Conservation (phyloP, 2,113 vertebrate genomes). For the Oryzias melastigma region DNA sequence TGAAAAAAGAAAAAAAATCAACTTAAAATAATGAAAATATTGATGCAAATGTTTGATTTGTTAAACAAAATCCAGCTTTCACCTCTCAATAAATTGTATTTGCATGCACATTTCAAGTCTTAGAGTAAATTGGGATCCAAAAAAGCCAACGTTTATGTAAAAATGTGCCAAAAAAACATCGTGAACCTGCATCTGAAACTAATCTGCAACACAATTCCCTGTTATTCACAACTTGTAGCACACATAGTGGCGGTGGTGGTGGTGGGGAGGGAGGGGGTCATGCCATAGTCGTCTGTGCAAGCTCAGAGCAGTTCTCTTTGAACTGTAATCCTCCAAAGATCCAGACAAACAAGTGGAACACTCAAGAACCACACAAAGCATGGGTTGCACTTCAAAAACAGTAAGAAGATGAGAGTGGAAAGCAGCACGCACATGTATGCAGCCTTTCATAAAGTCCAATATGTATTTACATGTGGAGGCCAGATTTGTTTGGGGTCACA, state of each 20-base stretch:
- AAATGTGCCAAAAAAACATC: neutral
- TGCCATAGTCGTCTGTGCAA: conserved; percentile 23
- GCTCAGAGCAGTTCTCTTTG: conserved; percentile 18
- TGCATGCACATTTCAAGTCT: too few relatives aligned
- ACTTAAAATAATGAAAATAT: too few relatives aligned
- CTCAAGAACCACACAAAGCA: conserved; percentile 49
- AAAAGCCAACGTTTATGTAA: neutral
- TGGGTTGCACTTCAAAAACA: conserved; percentile 61
- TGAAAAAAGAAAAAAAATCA: too few relatives aligned
- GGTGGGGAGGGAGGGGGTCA: conserved; percentile 12
- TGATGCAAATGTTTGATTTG: too few relatives aligned
- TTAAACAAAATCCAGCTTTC: too few relatives aligned
- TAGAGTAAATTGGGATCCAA: neutral
- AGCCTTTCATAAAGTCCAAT: conserved; percentile 45
- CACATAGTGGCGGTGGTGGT: neutral
- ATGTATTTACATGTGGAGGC: conserved; percentile 54
- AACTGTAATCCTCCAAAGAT: conserved; percentile 28
- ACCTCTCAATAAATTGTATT: too few relatives aligned
- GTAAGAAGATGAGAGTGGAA: conserved; percentile 26
- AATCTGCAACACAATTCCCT: conserved; percentile 18
- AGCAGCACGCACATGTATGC: conserved; percentile 45
- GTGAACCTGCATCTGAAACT: conserved; percentile 9
- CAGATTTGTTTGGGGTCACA: conserved; percentile 60
- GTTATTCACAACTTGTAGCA: conserved; percentile 23
- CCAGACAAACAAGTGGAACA: conserved; percentile 30